Evolutionary conservation across 2,797 vertebrate species (phyloP).

Genomic region (Oreochromis mossambicus): DNA sequence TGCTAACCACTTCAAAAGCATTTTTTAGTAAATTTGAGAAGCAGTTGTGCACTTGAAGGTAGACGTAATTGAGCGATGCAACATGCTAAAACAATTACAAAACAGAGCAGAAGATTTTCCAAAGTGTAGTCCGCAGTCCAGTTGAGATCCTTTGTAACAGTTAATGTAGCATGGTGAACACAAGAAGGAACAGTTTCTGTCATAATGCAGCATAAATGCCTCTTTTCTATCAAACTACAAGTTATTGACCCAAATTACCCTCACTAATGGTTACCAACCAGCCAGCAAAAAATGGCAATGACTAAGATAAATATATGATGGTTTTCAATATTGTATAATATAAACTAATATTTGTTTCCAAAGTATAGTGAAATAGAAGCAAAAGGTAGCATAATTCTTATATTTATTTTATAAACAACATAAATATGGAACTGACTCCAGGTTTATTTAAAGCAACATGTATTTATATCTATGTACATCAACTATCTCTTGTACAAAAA

Average conservation of each 20-base stretch:
- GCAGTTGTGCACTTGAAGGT: neutral
- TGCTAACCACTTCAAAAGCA: neutral
- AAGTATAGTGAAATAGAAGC: neutral
- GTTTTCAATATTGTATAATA: neutral
- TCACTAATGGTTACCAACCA: neutral
- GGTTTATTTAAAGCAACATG: neutral
- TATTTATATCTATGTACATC: neutral
- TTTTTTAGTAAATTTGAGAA: neutral
- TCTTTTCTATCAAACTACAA: neutral
- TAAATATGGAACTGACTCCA: neutral
- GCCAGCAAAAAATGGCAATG: neutral
- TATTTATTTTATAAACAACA: neutral
- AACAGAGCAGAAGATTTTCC: neutral
- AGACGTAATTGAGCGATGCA: neutral
- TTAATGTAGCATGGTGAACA: neutral
- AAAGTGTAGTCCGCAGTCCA: neutral
- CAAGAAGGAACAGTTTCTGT: neutral
- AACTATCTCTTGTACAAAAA: too few relatives aligned
- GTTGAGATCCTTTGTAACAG: neutral
- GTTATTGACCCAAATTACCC: neutral
- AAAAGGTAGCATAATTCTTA: accelerated
- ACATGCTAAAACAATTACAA: neutral
- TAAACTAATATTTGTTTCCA: neutral
- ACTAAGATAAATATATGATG: neutral
- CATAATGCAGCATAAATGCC: neutral